Base-by-base conservation (phyloP, 2,888 invertebrate genomes). In the Syrista parreyssii region DNA sequence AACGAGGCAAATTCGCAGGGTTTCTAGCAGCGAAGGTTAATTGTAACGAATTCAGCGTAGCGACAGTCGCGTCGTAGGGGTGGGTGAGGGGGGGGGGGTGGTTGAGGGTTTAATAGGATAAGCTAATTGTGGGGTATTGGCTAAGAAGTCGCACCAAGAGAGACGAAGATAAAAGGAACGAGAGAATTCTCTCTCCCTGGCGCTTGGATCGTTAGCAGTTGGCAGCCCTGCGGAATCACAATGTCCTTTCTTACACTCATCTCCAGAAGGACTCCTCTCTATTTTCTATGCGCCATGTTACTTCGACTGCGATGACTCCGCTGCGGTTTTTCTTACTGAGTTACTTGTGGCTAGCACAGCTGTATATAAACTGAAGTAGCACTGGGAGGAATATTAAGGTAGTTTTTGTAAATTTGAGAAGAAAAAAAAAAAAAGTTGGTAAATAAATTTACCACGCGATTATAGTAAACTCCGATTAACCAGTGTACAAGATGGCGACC, bases 71-170 rank as follows among this genome's bases (percentile, higher is more conserved):
- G 23, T 55, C 55, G 55, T 55, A 9, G 23, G 55, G 23, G 55
- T 55, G 55, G 55, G 55, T 40, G 23, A 15, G 6, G 36, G 34
- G 11, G 36, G 12, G 82, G 86, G 86, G 86, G 86, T 86, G 84
- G 87, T 84, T 86, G 87, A 33, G 78, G 87, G 88, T 90, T 91
- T 91, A 91, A 91, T 88, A 90, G 91, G 89, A 91, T 91, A 91
- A 91, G 91, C 90, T 91, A 91, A 91, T 91, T 91, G 91, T 90
- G 89, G 89, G 88, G 85, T 91, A 91, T 91, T 91, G 91, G 91
- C 89, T 90, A 89, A 91, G 91, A 90, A 90, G 89, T 88, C 87
- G 86, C 31, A 79, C 81, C 75, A 76, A 80, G 85, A 86, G 86
- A 86, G 86, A 82, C 80, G 55, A 15, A 55, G 55, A 55, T 55